Evolutionary conservation across 2,797 vertebrate genomes (phyloP).

Genomic region (Anas georgica): DNA sequence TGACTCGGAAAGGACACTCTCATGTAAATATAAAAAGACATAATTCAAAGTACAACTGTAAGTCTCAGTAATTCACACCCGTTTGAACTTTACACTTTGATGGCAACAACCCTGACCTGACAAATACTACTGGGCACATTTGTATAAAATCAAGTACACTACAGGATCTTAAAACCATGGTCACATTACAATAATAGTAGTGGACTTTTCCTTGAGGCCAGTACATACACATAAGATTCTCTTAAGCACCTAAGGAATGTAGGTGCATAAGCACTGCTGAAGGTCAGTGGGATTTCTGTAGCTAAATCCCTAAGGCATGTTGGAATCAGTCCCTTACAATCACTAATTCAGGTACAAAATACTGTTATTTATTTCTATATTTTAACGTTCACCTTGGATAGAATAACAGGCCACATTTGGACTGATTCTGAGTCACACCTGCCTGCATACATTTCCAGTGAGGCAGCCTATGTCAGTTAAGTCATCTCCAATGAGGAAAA

Average conservation of each 20-base stretch:
- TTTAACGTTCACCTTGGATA: not conserved
- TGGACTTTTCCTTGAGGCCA: not conserved
- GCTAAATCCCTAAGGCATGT: constrained; percentile 2
- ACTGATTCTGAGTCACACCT: not conserved
- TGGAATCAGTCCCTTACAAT: not conserved
- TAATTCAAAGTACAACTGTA: not conserved
- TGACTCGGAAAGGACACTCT: not conserved
- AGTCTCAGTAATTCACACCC: not conserved
- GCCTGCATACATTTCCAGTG: not conserved
- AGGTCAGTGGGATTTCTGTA: constrained; percentile 7
- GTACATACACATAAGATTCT: not conserved
- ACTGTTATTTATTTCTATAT: not conserved
- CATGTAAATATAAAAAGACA: not conserved
- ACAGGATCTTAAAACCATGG: constrained; percentile 15
- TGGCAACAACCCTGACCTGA: not conserved
- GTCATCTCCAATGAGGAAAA: not conserved
- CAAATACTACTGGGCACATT: not conserved
- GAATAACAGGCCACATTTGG: not conserved
- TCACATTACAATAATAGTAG: not conserved
- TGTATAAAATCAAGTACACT: not conserved
- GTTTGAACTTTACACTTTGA: not conserved
- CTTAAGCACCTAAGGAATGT: not conserved
- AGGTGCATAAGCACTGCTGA: not conserved
- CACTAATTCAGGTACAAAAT: not conserved
- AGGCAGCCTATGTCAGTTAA: not conserved